Conservation (phyloP, 2,113 vertebrate species). For the Cricetomys ansorgei region DNA sequence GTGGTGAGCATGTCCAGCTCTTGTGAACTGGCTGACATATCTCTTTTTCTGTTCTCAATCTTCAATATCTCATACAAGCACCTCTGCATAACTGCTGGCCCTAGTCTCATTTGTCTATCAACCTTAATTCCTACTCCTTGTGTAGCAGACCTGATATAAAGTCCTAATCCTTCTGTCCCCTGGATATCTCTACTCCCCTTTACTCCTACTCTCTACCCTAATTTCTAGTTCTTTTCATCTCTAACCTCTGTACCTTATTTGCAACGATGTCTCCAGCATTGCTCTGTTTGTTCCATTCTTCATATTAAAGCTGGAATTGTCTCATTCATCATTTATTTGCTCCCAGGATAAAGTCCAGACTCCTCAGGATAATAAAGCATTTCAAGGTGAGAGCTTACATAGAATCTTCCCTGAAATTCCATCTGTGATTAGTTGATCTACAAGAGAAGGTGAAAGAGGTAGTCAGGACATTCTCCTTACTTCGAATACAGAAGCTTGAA, state of each 20-base stretch:
- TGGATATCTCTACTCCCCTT: background rate
- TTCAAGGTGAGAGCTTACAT: background rate
- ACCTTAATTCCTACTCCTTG: background rate
- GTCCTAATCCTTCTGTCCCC: background rate
- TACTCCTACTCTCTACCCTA: background rate
- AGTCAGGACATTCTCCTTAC: background rate
- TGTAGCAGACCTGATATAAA: background rate
- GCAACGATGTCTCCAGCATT: background rate
- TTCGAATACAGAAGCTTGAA: background rate
- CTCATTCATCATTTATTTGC: background rate
- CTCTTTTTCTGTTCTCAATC: background rate
- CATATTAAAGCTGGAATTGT: background rate
- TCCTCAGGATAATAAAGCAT: constrained; percentile 5
- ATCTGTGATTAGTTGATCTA: constrained; percentile 26
- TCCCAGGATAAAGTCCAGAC: constrained; percentile 16
- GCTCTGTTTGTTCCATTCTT: background rate
- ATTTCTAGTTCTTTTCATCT: background rate
- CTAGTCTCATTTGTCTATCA: background rate
- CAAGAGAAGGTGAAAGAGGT: background rate
- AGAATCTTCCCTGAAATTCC: constrained; percentile 20
- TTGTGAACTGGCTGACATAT: background rate
- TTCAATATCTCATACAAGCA: background rate
- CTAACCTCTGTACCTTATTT: background rate
- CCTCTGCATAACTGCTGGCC: background rate
- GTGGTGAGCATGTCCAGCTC: background rate